phyloP scores from a whole-genome alignment of 2,797 vertebrate species.

The Coreius guichenoti region DNA sequence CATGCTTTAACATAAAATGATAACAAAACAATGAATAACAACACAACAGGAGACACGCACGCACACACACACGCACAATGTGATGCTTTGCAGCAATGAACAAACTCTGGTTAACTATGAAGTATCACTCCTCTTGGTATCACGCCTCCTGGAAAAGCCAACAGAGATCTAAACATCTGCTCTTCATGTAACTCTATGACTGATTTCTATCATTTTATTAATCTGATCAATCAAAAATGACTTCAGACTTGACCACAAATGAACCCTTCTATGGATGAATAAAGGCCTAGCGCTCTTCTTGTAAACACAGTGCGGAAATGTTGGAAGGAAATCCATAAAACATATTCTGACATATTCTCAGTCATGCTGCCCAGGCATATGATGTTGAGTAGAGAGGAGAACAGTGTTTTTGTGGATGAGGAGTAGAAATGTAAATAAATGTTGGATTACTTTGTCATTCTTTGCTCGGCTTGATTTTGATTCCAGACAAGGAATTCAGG shows the following conservation, averaged over 20 bases:
- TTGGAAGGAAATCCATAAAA: conserved; percentile 14
- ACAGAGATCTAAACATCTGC: conserved; percentile 17
- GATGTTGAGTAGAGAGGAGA: conserved; percentile 60
- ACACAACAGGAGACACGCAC: conserved; percentile 48
- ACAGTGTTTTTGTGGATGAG: conserved; percentile 62
- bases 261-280: conserved; percentile 18
- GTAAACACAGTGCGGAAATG: conserved; percentile 19
- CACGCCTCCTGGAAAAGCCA: not conserved
- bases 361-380: conserved; percentile 52
- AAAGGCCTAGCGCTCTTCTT: not conserved
- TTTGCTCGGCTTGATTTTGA: conserved; percentile 90
- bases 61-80: conserved; percentile 35
- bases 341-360: conserved; percentile 38
- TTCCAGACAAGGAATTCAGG: conserved; percentile 89
- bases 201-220: not conserved
- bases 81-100: conserved; percentile 58
- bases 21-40: conserved; percentile 50
- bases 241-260: conserved; percentile 29
- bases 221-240: not conserved
- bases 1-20: conserved; percentile 50
- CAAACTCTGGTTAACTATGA: conserved; percentile 26
- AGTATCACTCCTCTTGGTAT: conserved; percentile 16
- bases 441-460: conserved; percentile 89
- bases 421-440: conserved; percentile 77
- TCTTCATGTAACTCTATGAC: not conserved